These are phyloP conservation scores for Eupithecia centaureata DNA, from an alignment of 2,888 invertebrate genomes.

Conservation along the genomic window DNA sequence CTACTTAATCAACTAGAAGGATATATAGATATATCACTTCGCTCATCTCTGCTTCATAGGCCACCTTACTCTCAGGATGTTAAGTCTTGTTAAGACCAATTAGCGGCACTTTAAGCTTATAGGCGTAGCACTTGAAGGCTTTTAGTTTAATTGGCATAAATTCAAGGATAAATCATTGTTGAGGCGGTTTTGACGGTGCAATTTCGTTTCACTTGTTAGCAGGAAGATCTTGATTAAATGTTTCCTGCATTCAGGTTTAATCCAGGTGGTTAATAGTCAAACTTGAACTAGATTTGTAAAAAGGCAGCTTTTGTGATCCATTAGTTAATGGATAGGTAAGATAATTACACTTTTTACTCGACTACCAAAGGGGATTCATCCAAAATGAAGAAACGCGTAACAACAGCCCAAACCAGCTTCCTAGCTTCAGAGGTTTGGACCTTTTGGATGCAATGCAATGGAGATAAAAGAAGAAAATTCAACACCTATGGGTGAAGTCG, in stretches of 20 bases:
- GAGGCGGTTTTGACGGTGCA: slow-evolving; percentile 7
- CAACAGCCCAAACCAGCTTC: too few species aligned
- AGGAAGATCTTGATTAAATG: not conserved
- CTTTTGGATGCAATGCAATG: too few species aligned
- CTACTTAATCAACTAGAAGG: not conserved
- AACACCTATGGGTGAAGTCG: too few species aligned
- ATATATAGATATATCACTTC: not conserved
- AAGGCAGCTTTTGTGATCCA: too few species aligned
- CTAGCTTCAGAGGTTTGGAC: too few species aligned
- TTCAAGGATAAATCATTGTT: slow-evolving; percentile 7
- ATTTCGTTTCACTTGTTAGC: slow-evolving; percentile 1
- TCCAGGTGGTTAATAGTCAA: not conserved
- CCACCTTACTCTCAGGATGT: slow-evolving; percentile 4
- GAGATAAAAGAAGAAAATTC: too few species aligned
- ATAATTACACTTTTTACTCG: too few species aligned
- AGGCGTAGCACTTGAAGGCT: slow-evolving; percentile 8
- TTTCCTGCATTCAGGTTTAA: not conserved
- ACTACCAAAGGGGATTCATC: too few species aligned
- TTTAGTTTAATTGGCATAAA: slow-evolving; percentile 17
- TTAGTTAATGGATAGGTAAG: too few species aligned
- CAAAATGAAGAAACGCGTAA: too few species aligned
- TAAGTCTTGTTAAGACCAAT: slow-evolving; percentile 12
- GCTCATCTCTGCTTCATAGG: not conserved
- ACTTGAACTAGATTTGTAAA: not conserved
- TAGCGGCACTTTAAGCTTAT: slow-evolving; percentile 12